Conservation (phyloP, 1,140 invertebrate genomes). For the Drosophila lacertosa region DNA sequence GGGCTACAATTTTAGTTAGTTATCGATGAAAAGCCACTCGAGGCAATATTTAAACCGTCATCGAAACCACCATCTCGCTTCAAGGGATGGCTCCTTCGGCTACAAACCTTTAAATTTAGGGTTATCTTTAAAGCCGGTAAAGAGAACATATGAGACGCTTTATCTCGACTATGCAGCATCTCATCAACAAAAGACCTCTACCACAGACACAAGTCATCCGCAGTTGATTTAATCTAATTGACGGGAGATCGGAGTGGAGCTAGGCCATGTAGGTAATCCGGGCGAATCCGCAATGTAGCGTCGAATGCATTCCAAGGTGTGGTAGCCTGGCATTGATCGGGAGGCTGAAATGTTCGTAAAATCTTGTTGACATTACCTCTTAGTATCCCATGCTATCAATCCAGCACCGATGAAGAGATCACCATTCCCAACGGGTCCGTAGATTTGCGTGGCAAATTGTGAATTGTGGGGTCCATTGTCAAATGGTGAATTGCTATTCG, state of each 20-base stretch:
- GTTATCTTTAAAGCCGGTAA: constrained; percentile 15
- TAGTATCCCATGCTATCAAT: constrained; percentile 23
- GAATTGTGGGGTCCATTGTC: too few relatives aligned
- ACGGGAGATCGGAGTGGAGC: constrained; percentile 54
- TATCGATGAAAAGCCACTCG: constrained; percentile 38
- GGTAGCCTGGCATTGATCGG: too few relatives aligned
- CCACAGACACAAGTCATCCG: too few relatives aligned
- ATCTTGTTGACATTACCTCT: constrained; percentile 83
- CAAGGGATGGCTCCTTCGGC: too few relatives aligned
- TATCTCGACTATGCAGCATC: constrained; percentile 27
- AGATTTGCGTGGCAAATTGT: too few relatives aligned
- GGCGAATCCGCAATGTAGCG: constrained; percentile 86
- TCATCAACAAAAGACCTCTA: constrained; percentile 47
- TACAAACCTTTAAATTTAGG: constrained; percentile 15
- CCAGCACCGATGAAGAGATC: too few relatives aligned
- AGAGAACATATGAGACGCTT: constrained; percentile 11
- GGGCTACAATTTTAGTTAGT: constrained; percentile 25
- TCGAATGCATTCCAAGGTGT: constrained; percentile 84
- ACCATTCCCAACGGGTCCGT: too few relatives aligned
- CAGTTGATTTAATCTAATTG: too few relatives aligned
- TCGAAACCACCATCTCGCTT: too few relatives aligned
- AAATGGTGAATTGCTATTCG: too few relatives aligned
- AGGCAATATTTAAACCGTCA: too few relatives aligned
- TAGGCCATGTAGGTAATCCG: constrained; percentile 85
- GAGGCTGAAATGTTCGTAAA: constrained; percentile 84